Evolutionary conservation across 1,140 invertebrate species (phyloP).

Genomic region (Halesus radiatus): DNA sequence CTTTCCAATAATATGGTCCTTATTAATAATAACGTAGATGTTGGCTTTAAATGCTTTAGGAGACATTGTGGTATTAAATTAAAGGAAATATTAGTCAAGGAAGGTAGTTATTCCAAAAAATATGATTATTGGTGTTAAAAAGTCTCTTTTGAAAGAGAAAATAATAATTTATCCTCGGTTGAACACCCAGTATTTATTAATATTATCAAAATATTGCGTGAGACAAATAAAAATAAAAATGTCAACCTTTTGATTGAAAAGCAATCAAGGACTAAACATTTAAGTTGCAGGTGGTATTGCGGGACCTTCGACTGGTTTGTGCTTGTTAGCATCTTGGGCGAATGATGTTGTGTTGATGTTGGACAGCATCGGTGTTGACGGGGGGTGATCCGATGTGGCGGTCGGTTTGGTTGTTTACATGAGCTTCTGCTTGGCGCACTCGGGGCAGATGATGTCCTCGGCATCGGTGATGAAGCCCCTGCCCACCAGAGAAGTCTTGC

Average conservation of each 20-base stretch:
- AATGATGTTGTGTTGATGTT: not conserved
- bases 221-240: constrained; percentile 4
- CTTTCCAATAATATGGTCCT: constrained; percentile 1
- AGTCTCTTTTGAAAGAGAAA: too few species aligned
- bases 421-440: constrained; percentile 97
- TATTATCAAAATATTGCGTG: constrained; percentile 5
- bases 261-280: constrained; percentile 25
- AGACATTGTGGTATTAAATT: too few species aligned
- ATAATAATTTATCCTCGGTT: too few species aligned
- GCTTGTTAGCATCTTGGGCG: not conserved
- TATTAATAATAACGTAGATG: not conserved
- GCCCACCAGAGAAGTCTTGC: constrained; percentile 95
- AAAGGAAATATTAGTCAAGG: too few species aligned
- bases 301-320: not conserved
- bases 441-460: constrained; percentile 96
- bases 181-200: not conserved
- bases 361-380: not conserved
- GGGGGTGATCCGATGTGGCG: not conserved
- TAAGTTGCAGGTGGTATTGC: not conserved
- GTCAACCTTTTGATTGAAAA: not conserved
- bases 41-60: too few species aligned
- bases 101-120: too few species aligned
- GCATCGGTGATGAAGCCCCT: constrained; percentile 98
- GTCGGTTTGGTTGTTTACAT: constrained; percentile 74
- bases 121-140: too few species aligned